These are phyloP conservation scores for Perizoma flavofasciatum DNA, from an alignment of 2,888 invertebrate species.

Conservation along the genomic window DNA sequence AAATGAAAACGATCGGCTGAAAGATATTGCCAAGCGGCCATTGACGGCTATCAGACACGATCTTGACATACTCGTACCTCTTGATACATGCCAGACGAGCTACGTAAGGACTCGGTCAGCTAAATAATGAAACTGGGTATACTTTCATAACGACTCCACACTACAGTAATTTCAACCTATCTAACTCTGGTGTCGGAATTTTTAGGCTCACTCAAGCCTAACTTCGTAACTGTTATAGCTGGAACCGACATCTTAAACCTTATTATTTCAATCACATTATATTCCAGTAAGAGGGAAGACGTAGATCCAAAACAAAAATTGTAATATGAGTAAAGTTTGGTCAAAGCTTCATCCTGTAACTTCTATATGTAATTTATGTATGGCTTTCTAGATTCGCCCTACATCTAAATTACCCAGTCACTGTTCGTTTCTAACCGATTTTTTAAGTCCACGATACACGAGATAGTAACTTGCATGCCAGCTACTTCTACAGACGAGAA, in stretches of 20 bases:
- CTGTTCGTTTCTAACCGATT: constrained; percentile 8
- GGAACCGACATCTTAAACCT: too few relatives aligned
- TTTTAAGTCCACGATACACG: constrained; percentile 7
- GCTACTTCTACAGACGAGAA: background rate
- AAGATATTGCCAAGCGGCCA: background rate
- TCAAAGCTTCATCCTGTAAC: constrained; percentile 9
- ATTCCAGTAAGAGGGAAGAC: too few relatives aligned
- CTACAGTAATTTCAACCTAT: too few relatives aligned
- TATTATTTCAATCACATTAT: too few relatives aligned
- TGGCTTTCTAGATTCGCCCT: constrained; percentile 6
- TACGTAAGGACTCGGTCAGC: background rate
- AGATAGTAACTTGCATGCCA: background rate
- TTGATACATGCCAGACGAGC: constrained; percentile 11
- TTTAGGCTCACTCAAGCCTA: too few relatives aligned
- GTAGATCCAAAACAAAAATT: background rate
- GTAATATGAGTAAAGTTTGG: constrained; percentile 8
- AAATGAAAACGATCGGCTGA: constrained; percentile 10
- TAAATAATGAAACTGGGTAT: background rate
- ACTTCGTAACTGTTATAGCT: too few relatives aligned
- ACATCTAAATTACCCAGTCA: constrained; percentile 14
- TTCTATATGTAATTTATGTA: constrained; percentile 12
- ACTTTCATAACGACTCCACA: too few relatives aligned
- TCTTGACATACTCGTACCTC: constrained; percentile 7
- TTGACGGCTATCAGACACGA: constrained; percentile 6
- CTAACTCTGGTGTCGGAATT: too few relatives aligned